Percentiles rank a stretch among this genome's conserved stretches.
Conservation (phyloP, 1,140 invertebrate species). For the Danaus plexippus region DNA sequence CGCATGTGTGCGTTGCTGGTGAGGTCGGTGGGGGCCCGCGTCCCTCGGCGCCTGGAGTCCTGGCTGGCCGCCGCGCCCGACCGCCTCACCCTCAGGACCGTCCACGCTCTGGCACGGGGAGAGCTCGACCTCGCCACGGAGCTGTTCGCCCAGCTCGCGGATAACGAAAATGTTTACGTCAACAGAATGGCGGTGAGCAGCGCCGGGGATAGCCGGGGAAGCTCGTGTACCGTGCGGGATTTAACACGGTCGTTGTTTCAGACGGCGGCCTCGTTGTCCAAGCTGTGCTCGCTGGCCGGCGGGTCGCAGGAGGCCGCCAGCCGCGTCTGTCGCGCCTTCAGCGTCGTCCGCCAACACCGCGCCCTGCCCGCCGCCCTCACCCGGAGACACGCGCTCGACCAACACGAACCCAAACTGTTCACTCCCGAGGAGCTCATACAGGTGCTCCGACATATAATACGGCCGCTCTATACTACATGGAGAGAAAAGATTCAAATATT, state of each 20-base stretch:
- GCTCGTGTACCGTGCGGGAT: too few species aligned
- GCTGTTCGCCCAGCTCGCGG: slow-evolving; percentile 71
- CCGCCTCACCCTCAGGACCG: slow-evolving; percentile 20
- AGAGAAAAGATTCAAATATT: too few species aligned
- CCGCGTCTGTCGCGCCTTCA: slow-evolving; percentile 5
- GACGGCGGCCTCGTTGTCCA: slow-evolving; percentile 81
- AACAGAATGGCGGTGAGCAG: slow-evolving; percentile 78
- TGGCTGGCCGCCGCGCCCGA: slow-evolving; percentile 63
- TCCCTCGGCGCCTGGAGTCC: slow-evolving; percentile 13
- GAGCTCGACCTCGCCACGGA: slow-evolving; percentile 66
- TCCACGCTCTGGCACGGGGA: slow-evolving; percentile 16
- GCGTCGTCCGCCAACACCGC: too few species aligned
- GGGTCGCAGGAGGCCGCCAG: slow-evolving; percentile 23
- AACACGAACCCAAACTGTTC: slow-evolving; percentile 20
- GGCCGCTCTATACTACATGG: too few species aligned
- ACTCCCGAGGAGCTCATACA: slow-evolving; percentile 51
- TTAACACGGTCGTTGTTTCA: slow-evolving; percentile 26
- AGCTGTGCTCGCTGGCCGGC: slow-evolving; percentile 69
- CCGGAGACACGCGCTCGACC: too few species aligned
- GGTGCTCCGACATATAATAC: slow-evolving; percentile 23
- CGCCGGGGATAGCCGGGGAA: too few species aligned
- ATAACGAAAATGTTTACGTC: slow-evolving; percentile 78
- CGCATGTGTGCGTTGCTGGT: slow-evolving; percentile 24
- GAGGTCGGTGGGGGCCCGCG: slow-evolving; percentile 22
- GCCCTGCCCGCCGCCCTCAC: too few species aligned